Evolutionary conservation across 1,140 invertebrate genomes (phyloP), one percentile per base, ranked within the genome.

Genomic region (Conus betulinus): DNA sequence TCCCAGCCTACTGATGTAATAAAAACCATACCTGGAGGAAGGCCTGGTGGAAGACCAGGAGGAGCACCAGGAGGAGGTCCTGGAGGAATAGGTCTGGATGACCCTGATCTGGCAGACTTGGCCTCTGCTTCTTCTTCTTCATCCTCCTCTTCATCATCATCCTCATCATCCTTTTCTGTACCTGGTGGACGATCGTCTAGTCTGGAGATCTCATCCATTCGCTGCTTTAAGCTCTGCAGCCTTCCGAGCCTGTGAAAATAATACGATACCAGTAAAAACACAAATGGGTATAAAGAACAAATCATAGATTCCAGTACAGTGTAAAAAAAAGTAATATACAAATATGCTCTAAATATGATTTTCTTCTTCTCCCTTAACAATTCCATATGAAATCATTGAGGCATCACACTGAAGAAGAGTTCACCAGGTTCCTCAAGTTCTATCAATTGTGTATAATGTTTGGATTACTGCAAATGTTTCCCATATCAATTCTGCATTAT

Each of bases 31-130:
- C 93, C 93, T 91, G 93, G 93, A 78, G 94, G 93, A 13, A 94
- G 83, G n/a, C 93, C 93, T 88, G 90, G 91, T 11, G 96, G 90
- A 53, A 93, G 92, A 5, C 94, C 94, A 76, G 94, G 95, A 20
- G 91, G 94, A 51, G 92, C 84, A 82, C 87, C 81, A 88, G 91
- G 90, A 20, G 95, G 87, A 71, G 88, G 67, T 5, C 90, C 87
- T n/a, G 87, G 88, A 7, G 87, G 67, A 13, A 78, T 25, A 13
- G 57, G 63, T 86, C 71, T 89, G 85, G 76, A 89, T 79, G 89
- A 83, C 57, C n/a, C 84, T 57, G 89, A 83, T 55, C 86, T 74
- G 71, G 74, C 51, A 7, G 91, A 90, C n/a, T 85, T 60, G 57
- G 60, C 84, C 57, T 90, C 90, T 71, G 52, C 88, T 83, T 92